Conservation (phyloP, 2,888 invertebrate genomes). For the Teleogryllus oceanicus region DNA sequence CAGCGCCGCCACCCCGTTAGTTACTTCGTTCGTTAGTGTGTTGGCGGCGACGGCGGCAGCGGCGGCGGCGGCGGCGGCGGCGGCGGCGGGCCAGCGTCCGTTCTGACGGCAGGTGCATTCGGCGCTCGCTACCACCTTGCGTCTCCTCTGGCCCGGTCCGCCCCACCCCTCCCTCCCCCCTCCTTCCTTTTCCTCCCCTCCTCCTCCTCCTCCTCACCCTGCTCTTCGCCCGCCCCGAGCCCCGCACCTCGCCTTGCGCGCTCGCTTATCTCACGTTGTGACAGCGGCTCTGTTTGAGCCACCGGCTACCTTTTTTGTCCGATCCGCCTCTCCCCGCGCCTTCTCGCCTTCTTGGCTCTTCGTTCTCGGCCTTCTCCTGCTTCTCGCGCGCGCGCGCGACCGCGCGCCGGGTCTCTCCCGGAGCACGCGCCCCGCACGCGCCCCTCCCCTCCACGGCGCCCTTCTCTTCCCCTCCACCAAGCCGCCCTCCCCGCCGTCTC, state of each 20-base stretch:
- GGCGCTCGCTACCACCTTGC: neutral
- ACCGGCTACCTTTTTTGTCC: constrained; percentile 10
- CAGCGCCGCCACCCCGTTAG: neutral
- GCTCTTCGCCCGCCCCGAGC: no score
- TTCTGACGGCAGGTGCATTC: neutral
- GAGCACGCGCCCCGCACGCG: constrained; percentile 9
- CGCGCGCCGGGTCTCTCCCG: neutral
- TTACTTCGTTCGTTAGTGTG: neutral
- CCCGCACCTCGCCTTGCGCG: neutral
- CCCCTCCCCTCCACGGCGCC: neutral
- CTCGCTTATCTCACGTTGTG: constrained; percentile 7
- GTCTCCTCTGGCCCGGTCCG: neutral
- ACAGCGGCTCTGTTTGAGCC: constrained; percentile 18
- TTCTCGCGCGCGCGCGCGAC: neutral
- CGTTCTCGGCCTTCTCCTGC: neutral
- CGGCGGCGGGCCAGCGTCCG: neutral
- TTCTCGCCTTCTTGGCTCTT: neutral
- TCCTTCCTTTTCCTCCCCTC: no score
- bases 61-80: neutral
- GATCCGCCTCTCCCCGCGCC: neutral
- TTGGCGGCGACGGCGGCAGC: neutral
- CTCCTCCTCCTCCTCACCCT: no score
- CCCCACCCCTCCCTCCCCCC: no score
- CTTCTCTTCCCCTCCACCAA: neutral
- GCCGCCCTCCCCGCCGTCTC: neutral